Evolutionary conservation across 2,888 invertebrate species (phyloP).

Genomic region (Calliphora vomitoria): DNA sequence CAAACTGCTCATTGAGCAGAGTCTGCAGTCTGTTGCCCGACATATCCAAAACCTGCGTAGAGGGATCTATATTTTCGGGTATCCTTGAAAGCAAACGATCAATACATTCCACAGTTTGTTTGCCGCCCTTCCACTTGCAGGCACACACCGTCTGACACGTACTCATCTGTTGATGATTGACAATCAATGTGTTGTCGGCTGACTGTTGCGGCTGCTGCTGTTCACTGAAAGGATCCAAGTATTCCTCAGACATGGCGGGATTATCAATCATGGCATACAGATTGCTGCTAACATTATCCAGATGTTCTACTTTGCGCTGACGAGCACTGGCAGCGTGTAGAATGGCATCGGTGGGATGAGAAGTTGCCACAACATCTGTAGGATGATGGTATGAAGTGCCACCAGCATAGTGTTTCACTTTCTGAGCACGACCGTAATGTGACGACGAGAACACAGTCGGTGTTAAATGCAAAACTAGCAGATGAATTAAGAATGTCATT

Average conservation of each 20-base stretch:
- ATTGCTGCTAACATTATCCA: conserved; percentile 77
- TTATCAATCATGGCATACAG: conserved; percentile 81
- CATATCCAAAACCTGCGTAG: conserved; percentile 95
- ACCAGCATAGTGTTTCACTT: conserved; percentile 67
- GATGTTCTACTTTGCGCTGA: conserved; percentile 63
- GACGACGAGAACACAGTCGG: conserved; percentile 51
- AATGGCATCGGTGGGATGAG: conserved; percentile 67
- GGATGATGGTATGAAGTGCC: conserved; percentile 55
- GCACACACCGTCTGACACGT: conserved; percentile 89
- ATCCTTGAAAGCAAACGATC: conserved; percentile 93
- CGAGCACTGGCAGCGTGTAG: conserved; percentile 27
- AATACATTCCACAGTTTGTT: conserved; percentile 96
- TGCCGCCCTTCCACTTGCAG: conserved; percentile 97
- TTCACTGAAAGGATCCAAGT: conserved; percentile 75
- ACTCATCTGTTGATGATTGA: conserved; percentile 79
- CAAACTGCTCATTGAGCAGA: conserved; percentile 92
- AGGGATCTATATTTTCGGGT: conserved; percentile 93
- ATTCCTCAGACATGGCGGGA: conserved; percentile 82
- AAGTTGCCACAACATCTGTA: conserved; percentile 52
- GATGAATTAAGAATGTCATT: conserved; percentile 64
- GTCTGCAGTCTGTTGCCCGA: conserved; percentile 94
- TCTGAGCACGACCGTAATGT: conserved; percentile 64
- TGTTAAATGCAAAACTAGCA: conserved; percentile 64
- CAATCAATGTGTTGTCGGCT: conserved; percentile 76
- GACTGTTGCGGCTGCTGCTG: conserved; percentile 73